Evolutionary conservation across 2,797 vertebrate genomes (phyloP).

Genomic region (Cephalopachus bancanus): DNA sequence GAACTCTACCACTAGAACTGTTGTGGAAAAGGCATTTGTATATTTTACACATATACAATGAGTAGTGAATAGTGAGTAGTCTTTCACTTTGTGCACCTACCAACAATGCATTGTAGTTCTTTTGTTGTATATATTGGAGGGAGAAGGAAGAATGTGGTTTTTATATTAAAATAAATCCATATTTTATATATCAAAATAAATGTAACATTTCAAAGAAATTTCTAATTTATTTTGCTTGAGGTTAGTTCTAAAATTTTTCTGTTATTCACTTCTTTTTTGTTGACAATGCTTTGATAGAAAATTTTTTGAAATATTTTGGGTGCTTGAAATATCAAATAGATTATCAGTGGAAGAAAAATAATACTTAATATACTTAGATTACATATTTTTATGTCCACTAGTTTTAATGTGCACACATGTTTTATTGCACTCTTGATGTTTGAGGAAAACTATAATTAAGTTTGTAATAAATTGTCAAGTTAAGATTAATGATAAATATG

Average conservation of each 20-base stretch:
- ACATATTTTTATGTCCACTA: background rate
- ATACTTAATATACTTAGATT: background rate
- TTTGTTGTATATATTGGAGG: background rate
- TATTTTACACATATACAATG: background rate
- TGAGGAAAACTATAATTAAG: background rate
- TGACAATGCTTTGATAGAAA: background rate
- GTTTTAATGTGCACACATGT: background rate
- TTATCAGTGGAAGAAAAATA: background rate
- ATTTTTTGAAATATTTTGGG: background rate
- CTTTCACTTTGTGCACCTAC: background rate
- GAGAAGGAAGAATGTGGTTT: background rate
- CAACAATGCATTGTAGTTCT: background rate
- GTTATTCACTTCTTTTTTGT: background rate
- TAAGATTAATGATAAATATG: background rate
- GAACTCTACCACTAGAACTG: background rate
- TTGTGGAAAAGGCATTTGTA: background rate
- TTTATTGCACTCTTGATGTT: background rate
- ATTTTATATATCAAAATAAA: background rate
- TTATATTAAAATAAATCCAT: background rate
- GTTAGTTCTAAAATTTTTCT: background rate
- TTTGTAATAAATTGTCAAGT: background rate
- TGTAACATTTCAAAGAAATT: background rate
- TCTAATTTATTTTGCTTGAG: background rate
- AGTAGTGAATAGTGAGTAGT: no score
- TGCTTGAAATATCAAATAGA: slow-evolving; percentile 33